Base-by-base conservation (phyloP, 2,797 vertebrate genomes). In the Chrosomus eos region DNA sequence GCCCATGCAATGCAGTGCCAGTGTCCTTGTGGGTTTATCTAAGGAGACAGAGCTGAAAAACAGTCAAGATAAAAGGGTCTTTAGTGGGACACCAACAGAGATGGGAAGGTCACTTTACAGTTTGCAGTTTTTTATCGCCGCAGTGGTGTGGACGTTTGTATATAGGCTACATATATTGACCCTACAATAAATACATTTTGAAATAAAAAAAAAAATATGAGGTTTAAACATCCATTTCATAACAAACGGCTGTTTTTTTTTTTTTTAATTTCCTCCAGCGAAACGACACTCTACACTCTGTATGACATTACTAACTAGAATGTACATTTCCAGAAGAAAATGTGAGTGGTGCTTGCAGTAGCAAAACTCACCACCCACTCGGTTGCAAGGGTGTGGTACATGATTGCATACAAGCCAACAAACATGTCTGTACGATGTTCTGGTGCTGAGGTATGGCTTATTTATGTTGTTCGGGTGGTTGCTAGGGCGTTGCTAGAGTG, bases 1-100 rank as follows among this genome's bases (percentile, higher is more conserved):
- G 85, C 64, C 88, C 87, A 88, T 88, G 84, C 85, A 77, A 36
- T 86, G 90, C 89, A 91, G 82, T 82, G 90, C 88, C 85, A 87
- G 87, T 90, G 68, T 90, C 55, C 86, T 85, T 92, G 81, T 83
- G 75, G 43, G 38, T 33, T 71, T 53, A 67, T 66, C 48, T 82
- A 26, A 72, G 6, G 62, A 62, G 81, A 55, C 51, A 81, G 23
- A 68, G 9, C 13, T 11, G 21, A 76, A 38, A 31, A 67, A 66
- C 48, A 23, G 26, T n/a, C 18, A 21, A 85, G 23, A 86, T n/a
- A 67, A 88, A 88, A 48, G 4, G 16, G 31, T 53, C 33, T 71
- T 75, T 28, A 21, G 16, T 62, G 51, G 38, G 45, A 84, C 73
- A 78, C 38, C 11, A n/a, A 11, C 11, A n/a, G 11, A n/a, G 19